phyloP scores from a whole-genome alignment of 1,140 invertebrate genomes.

The Anastrepha obliqua region DNA sequence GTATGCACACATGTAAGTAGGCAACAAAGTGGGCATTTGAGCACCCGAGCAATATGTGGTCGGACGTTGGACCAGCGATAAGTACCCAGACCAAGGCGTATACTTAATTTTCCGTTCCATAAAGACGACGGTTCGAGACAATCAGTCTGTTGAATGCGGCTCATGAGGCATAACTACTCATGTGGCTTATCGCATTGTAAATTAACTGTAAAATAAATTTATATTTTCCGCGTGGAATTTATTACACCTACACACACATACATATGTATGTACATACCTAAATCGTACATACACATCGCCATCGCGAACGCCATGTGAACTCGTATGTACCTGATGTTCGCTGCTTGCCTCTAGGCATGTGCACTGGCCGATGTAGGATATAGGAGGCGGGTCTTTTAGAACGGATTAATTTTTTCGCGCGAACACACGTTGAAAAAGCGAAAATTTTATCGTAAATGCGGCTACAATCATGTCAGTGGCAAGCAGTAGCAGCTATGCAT shows the following conservation, averaged over 20 bases:
- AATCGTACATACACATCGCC: no score
- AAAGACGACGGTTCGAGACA: background rate
- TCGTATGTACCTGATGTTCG: background rate
- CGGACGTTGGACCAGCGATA: background rate
- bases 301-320: background rate
- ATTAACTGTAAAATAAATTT: slow-evolving; percentile 46
- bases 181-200: slow-evolving; percentile 39
- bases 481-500: background rate
- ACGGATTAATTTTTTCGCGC: slow-evolving; percentile 19
- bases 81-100: slow-evolving; percentile 14
- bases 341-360: no score
- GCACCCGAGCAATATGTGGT: background rate
- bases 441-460: background rate
- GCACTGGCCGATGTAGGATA: no score
- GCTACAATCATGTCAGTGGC: slow-evolving; percentile 24
- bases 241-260: background rate
- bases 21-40: background rate
- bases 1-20: background rate
- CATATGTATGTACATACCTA: background rate
- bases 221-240: background rate
- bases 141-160: slow-evolving; percentile 23
- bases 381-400: background rate
- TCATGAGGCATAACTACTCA: slow-evolving; percentile 6
- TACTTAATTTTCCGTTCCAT: slow-evolving; percentile 28
- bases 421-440: background rate